A percentile compares a stretch with the other conserved stretches of the same genome.
Evolutionary conservation across 1,140 invertebrate species (phyloP).

Genomic region (Psix sp.): DNA sequence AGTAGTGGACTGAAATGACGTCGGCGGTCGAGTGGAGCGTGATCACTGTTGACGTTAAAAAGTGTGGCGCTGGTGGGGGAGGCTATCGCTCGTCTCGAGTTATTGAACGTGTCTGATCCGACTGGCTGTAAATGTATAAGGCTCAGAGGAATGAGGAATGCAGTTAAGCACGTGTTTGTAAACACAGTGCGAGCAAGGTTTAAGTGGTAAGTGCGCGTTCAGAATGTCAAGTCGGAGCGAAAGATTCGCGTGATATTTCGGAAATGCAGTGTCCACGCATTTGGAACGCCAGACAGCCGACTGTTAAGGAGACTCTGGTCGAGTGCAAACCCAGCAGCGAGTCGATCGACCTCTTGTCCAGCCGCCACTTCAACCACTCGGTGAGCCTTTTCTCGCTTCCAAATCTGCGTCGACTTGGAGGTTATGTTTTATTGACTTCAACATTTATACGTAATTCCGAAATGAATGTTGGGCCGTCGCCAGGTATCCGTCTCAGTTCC

Average conservation of each 20-base stretch:
- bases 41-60: too few species aligned
- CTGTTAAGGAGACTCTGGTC: conserved; percentile 40
- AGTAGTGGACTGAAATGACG: too few species aligned
- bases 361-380: conserved; percentile 78
- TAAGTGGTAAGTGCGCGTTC: conserved; percentile 6
- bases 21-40: too few species aligned
- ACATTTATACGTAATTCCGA: conserved; percentile 66
- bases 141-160: conserved; percentile 10
- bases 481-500: conserved; percentile 79
- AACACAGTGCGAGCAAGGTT: conserved; percentile 32
- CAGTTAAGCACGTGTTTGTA: conserved; percentile 54
- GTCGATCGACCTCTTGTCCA: conserved; percentile 55
- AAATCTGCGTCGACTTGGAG: conserved; percentile 24
- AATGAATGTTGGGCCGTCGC: conserved; percentile 65
- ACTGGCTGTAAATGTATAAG: too few species aligned
- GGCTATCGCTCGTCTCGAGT: too few species aligned
- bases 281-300: conserved; percentile 76
- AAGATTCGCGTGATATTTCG: conserved; percentile 18
- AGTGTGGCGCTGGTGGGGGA: too few species aligned
- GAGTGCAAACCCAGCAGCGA: conserved; percentile 4
- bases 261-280: conserved; percentile 79
- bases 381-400: conserved; percentile 65
- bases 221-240: conserved; percentile 19
- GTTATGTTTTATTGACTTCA: conserved; percentile 50
- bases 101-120: too few species aligned